phyloP scores from a whole-genome alignment of 1,140 invertebrate genomes.

The Leguminivora glycinivorella region DNA sequence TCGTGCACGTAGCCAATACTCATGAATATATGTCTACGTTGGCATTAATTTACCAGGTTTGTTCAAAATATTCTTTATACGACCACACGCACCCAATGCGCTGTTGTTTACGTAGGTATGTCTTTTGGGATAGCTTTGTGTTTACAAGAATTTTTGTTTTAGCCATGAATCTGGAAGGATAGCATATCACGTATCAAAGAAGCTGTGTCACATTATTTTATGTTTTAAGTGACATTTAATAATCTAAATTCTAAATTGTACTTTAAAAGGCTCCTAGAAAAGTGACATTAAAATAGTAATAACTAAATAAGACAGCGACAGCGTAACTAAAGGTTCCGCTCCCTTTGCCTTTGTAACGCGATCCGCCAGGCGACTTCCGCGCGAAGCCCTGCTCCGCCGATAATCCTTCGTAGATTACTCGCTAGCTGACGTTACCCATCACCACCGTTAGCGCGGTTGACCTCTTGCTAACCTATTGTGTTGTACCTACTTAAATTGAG shows the following conservation, averaged over 20 bases:
- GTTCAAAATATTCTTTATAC: too few species aligned
- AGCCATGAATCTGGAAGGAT: too few species aligned
- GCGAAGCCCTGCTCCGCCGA: constrained; percentile 63
- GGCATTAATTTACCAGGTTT: not conserved
- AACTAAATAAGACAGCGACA: constrained; percentile 47
- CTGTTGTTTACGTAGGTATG: too few species aligned
- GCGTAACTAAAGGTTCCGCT: constrained; percentile 51
- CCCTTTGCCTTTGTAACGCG: constrained; percentile 59
- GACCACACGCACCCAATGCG: too few species aligned
- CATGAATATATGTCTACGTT: not conserved
- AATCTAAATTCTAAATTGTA: too few species aligned
- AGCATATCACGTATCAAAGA: too few species aligned
- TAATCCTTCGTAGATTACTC: constrained; percentile 55
- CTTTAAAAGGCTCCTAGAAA: not conserved
- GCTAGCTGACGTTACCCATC: constrained; percentile 33
- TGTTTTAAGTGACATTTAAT: too few species aligned
- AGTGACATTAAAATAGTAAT: not conserved
- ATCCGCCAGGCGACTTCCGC: constrained; percentile 63
- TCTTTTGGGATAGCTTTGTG: not conserved
- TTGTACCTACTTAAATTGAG: not conserved
- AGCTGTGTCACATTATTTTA: too few species aligned
- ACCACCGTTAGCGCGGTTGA: constrained; percentile 31
- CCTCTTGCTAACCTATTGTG: not conserved
- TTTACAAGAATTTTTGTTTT: not conserved
- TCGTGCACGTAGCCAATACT: too few species aligned